A percentile compares a stretch with the other conserved stretches of the same genome.
These are phyloP conservation scores for Ondatra zibethicus DNA, from an alignment of 2,113 vertebrate genomes.

Conservation along the genomic window DNA sequence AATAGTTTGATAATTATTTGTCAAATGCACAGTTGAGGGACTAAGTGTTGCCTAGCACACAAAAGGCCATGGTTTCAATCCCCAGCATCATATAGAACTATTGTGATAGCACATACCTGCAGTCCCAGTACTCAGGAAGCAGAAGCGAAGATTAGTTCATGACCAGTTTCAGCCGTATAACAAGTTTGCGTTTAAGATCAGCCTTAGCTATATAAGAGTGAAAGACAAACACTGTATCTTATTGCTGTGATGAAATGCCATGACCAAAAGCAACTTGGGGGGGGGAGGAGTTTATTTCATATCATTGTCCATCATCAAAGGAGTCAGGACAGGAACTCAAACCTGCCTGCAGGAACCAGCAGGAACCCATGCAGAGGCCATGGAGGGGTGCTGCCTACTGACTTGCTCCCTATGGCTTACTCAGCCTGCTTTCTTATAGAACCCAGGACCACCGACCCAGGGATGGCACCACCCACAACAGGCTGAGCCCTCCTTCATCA, in stretches of 20 bases:
- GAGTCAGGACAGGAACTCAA: not conserved
- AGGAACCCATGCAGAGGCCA: not conserved
- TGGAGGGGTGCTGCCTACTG: not conserved
- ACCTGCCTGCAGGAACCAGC: not conserved
- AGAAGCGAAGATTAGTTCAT: not conserved
- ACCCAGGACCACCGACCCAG: not conserved
- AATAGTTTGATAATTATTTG: slow-evolving; percentile 73
- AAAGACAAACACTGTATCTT: not conserved
- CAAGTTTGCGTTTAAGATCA: not conserved
- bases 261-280: not conserved
- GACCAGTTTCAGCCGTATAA: not conserved
- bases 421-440: not conserved
- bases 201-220: not conserved
- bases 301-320: not conserved
- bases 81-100: not conserved
- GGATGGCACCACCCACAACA: no score
- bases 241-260: not conserved
- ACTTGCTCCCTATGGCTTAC: not conserved
- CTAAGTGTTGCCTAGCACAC: not conserved
- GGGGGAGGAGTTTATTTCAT: not conserved
- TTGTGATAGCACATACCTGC: not conserved
- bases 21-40: slow-evolving; percentile 73
- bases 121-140: not conserved
- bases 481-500: not conserved
- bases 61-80: not conserved